Evolutionary conservation across 2,113 vertebrate species (phyloP).

Genomic region (Ibidorhyncha struthersii): DNA sequence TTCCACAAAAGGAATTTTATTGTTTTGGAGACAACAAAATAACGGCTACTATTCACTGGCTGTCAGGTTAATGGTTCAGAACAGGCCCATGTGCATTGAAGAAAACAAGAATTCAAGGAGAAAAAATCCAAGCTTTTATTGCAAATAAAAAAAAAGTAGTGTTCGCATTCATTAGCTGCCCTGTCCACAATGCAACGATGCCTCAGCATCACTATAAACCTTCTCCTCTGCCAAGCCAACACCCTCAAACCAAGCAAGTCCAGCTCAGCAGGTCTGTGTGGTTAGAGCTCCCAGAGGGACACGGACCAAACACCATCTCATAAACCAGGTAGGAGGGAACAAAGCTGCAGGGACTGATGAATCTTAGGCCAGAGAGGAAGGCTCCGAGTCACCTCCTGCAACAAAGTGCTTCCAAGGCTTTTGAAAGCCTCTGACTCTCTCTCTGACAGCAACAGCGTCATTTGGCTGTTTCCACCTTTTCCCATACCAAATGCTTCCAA

Average conservation of each 20-base stretch:
- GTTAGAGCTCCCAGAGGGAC: fast-evolving
- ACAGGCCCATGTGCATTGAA: fast-evolving
- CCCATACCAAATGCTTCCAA: not conserved
- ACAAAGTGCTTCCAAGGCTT: not conserved
- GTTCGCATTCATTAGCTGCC: not conserved
- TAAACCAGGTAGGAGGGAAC: fast-evolving
- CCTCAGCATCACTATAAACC: not conserved
- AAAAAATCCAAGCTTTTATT: not conserved
- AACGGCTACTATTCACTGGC: not conserved
- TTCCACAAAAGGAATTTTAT: not conserved
- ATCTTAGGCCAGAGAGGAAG: not conserved
- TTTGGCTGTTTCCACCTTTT: not conserved
- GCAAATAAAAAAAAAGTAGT: not conserved
- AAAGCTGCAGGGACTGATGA: not conserved
- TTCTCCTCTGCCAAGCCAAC: not conserved
- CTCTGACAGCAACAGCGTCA: not conserved
- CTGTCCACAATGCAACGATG: not conserved
- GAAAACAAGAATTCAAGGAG: not conserved
- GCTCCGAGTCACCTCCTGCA: not conserved
- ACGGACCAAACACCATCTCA: fast-evolving
- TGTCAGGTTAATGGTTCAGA: not conserved
- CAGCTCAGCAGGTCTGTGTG: not conserved
- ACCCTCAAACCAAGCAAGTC: not conserved
- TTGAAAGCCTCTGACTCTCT: not conserved
- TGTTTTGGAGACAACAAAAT: not conserved